These are phyloP conservation scores for Trileptium ribeirensis DNA, from an alignment of 2,888 invertebrate genomes.

Conservation along the genomic window DNA sequence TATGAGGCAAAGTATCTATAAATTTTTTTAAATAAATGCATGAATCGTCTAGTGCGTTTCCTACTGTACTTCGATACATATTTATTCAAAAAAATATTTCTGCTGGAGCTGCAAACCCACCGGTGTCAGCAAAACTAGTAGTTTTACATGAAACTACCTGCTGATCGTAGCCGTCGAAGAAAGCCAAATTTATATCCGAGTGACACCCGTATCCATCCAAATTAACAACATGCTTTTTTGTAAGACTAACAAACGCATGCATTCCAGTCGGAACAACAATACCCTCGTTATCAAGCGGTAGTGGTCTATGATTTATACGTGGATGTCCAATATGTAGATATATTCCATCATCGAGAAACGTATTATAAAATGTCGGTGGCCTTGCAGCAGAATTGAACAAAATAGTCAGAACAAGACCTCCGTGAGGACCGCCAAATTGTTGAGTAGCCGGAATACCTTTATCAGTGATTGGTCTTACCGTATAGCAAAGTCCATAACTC, in stretches of 20 bases:
- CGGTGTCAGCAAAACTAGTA: no score
- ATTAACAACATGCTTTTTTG: background rate
- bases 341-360: background rate
- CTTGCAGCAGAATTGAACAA: background rate
- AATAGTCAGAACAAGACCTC: background rate
- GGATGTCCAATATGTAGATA: background rate
- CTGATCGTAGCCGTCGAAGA: background rate
- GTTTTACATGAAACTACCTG: no score
- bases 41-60: no score
- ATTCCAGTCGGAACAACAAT: background rate
- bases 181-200: background rate
- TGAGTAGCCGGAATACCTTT: background rate
- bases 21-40: no score
- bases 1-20: no score
- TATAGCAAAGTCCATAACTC: background rate
- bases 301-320: background rate
- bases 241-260: background rate
- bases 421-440: background rate
- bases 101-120: no score
- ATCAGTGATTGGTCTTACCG: background rate
- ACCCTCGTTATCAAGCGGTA: background rate
- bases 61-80: no score
- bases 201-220: background rate
- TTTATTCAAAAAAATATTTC: no score
- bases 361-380: background rate